Evolutionary conservation across 1,140 invertebrate species (phyloP), one percentile per base, ranked within the genome.

Genomic region (Araneus ventricosus): DNA sequence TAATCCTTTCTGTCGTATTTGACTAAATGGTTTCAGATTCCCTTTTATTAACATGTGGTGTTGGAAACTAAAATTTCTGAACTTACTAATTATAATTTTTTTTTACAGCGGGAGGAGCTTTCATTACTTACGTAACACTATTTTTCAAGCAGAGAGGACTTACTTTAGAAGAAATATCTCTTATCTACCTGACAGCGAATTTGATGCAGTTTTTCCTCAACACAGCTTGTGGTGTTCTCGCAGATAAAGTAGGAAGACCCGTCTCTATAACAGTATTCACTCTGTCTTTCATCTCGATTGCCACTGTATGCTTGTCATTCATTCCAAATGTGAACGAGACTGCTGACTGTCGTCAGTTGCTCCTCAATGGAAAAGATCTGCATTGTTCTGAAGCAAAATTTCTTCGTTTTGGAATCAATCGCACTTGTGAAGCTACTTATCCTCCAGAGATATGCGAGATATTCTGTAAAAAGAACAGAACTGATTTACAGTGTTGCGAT

Each of bases 71-170:
- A n/a, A n/a, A n/a, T n/a, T n/a, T n/a, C n/a, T 4, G 17, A 59
- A 1, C 24, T 59, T 1, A 59, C 20, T 59, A 59, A 59, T 1
- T 22, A 22, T 0, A 6, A 6, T 41, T n/a, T 84, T 61, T 86
- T 63, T n/a, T 87, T 87, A 8, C 85, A 87, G 85, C 27, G 8
- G 17, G 27, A 1, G 20, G 34, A 6, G 85, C 85, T 20, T 24
- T 27, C 1, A 34, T 45, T 20, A 87, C 85, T 22, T 87, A 45
- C 30, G 3, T 87, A 22, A 59, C 85, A 10, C 20, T 87, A n/a
- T 17, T 87, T 61, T 37, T 87, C 0, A 87, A 87, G n/a, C 85
- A 87, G 61, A n/a, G 52, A 22, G 85, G 85, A 63, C 30, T 87
- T 30, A 30, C 30, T 17, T 24, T 87, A 24, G 85, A 59, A 37